Evolutionary conservation across 2,888 invertebrate species (phyloP).

Genomic region (Rotaria magnacalcarata): DNA sequence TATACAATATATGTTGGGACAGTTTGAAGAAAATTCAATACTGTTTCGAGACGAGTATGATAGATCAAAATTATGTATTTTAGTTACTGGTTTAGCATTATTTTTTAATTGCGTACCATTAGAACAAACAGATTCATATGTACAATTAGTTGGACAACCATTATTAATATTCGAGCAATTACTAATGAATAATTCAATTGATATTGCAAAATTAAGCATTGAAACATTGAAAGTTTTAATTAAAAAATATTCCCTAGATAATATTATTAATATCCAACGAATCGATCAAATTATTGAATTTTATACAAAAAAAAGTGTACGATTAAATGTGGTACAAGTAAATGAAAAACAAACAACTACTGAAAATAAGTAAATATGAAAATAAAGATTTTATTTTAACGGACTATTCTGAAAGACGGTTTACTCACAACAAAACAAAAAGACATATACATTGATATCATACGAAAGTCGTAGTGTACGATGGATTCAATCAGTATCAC

Average conservation of each 20-base stretch:
- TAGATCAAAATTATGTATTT: not conserved
- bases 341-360: not conserved
- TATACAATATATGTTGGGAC: slow-evolving; percentile 24
- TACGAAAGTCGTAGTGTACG: too few species aligned
- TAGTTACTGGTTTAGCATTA: not conserved
- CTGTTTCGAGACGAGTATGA: not conserved
- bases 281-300: slow-evolving; percentile 20
- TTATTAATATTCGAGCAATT: slow-evolving; percentile 76
- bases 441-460: too few species aligned
- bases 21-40: not conserved
- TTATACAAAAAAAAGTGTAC: slow-evolving; percentile 16
- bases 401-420: too few species aligned
- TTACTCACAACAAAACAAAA: too few species aligned
- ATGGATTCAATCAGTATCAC: too few species aligned
- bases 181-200: slow-evolving; percentile 71
- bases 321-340: not conserved
- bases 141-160: slow-evolving; percentile 62
- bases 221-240: slow-evolving; percentile 32
- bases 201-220: slow-evolving; percentile 40
- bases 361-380: not conserved
- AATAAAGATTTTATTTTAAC: too few species aligned
- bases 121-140: slow-evolving; percentile 48
- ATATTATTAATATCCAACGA: not conserved
- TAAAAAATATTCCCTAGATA: slow-evolving; percentile 11
- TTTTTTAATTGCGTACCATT: slow-evolving; percentile 33